These are phyloP conservation scores for Drosophila histrio DNA, from an alignment of 2,888 invertebrate species.

Conservation along the genomic window DNA sequence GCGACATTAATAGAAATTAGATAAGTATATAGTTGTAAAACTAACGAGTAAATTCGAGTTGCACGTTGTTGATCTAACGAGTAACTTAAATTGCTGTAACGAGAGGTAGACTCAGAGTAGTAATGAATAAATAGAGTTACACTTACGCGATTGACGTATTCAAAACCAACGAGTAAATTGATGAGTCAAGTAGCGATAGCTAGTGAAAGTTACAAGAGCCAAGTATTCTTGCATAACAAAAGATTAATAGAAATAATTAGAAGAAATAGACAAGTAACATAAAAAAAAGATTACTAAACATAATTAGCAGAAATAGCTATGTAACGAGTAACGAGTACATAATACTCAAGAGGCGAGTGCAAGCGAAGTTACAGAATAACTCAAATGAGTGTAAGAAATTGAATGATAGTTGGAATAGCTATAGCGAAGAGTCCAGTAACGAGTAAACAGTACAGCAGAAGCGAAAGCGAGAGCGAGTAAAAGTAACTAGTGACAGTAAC, in stretches of 20 bases:
- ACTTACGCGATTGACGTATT: too few species aligned
- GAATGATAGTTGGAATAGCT: too few species aligned
- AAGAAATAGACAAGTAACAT: too few species aligned
- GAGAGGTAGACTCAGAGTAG: too few species aligned
- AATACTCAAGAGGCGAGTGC: too few species aligned
- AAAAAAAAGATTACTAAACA: too few species aligned
- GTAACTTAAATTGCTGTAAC: neutral
- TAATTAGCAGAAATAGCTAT: too few species aligned
- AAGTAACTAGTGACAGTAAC: neutral
- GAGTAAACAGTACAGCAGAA: neutral
- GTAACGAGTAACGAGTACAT: too few species aligned
- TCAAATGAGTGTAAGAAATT: too few species aligned
- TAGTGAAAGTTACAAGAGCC: neutral
- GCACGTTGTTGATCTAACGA: neutral
- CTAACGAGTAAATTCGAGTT: slow-evolving; percentile 2
- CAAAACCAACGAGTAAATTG: neutral
- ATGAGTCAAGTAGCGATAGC: neutral
- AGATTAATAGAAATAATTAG: neutral
- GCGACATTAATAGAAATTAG: neutral
- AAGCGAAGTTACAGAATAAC: too few species aligned
- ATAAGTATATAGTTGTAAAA: neutral
- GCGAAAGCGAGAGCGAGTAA: neutral
- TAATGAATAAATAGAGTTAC: too few species aligned
- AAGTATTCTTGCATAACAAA: neutral
- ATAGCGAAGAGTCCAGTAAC: neutral